Conservation (phyloP, 2,888 invertebrate genomes). For the Tiliacea aurago region DNA sequence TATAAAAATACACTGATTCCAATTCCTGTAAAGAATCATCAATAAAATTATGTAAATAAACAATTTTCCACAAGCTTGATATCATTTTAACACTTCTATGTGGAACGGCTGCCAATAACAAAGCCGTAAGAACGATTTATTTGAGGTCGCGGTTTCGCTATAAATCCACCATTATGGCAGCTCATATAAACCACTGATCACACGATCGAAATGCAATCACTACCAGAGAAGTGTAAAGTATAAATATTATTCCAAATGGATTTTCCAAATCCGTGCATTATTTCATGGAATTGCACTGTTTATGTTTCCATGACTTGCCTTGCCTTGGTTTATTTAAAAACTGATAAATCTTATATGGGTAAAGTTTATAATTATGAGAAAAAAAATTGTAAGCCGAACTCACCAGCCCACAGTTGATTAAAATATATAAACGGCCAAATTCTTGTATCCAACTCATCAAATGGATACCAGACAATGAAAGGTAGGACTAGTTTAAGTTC, state of each 20-base stretch:
- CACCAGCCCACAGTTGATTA: conserved; percentile 73
- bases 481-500: conserved; percentile 71
- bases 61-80: conserved; percentile 48
- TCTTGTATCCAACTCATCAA: conserved; percentile 69
- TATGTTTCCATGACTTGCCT: background rate
- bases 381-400: conserved; percentile 6
- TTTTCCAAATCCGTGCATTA: conserved; percentile 34
- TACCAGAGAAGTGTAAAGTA: conserved; percentile 34
- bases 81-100: conserved; percentile 48
- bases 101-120: conserved; percentile 55
- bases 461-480: conserved; percentile 75
- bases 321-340: background rate
- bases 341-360: background rate
- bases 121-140: conserved; percentile 58
- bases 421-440: conserved; percentile 72
- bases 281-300: conserved; percentile 14
- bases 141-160: conserved; percentile 58
- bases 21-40: conserved; percentile 19
- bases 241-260: conserved; percentile 43
- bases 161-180: conserved; percentile 61
- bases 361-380: background rate
- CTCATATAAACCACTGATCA: conserved; percentile 61
- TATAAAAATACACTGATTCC: background rate
- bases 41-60: conserved; percentile 37
- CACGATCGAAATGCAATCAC: conserved; percentile 60